Conservation (phyloP, 2,888 invertebrate genomes). For the Muschampia plurimacula region DNA sequence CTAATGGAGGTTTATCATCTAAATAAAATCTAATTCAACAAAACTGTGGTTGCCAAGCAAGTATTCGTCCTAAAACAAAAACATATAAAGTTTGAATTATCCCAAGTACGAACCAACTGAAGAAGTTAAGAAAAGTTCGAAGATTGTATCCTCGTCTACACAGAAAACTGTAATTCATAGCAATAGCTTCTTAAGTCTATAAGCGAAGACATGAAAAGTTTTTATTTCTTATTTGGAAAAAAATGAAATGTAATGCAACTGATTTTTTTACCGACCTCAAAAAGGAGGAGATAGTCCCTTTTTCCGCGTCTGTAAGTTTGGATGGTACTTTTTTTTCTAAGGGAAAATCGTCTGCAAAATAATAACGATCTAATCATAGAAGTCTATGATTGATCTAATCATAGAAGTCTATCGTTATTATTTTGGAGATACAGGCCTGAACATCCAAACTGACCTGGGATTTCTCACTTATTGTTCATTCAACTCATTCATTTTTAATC, state of each 20-base stretch:
- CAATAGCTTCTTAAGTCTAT: neutral
- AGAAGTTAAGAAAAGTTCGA: neutral
- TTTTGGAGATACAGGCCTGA: too few relatives aligned
- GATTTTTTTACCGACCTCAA: too few relatives aligned
- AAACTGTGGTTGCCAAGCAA: too few relatives aligned
- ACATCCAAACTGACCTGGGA: neutral
- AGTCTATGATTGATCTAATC: too few relatives aligned
- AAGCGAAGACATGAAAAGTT: neutral
- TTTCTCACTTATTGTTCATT: constrained; percentile 17
- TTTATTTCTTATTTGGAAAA: neutral
- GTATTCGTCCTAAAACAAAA: neutral
- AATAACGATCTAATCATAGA: too few relatives aligned
- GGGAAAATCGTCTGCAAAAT: too few relatives aligned
- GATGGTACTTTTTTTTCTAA: too few relatives aligned
- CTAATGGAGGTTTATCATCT: too few relatives aligned
- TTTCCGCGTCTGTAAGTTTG: too few relatives aligned
- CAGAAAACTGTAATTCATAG: neutral
- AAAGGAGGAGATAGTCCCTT: too few relatives aligned
- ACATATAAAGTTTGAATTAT: neutral
- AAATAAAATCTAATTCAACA: too few relatives aligned
- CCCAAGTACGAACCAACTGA: neutral
- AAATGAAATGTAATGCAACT: neutral
- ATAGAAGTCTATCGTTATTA: too few relatives aligned
- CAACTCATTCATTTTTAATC: constrained; percentile 34
- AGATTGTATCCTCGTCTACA: neutral